Evolutionary conservation across 2,113 vertebrate genomes (phyloP).

Genomic region (Anarrhichthys ocellatus): DNA sequence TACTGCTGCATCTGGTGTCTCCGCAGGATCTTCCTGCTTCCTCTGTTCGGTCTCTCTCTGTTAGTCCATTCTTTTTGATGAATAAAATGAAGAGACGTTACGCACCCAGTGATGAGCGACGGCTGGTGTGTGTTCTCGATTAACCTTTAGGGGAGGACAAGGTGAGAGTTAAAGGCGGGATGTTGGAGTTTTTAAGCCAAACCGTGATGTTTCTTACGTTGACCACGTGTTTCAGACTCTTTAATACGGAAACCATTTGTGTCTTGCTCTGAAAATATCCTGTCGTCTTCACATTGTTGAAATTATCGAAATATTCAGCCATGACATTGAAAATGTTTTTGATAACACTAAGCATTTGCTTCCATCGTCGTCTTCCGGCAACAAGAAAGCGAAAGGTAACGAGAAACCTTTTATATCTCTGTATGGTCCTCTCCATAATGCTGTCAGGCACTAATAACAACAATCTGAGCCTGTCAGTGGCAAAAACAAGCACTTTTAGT

Average conservation of each 20-base stretch:
- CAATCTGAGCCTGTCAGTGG: not conserved
- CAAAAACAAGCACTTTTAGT: not conserved
- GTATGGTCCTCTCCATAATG: not conserved
- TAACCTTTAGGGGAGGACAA: conserved; percentile 21
- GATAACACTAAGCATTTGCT: too few species aligned
- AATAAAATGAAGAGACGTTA: conserved; percentile 3
- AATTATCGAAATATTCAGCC: too few species aligned
- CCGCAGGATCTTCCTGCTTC: conserved; percentile 34
- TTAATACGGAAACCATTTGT: too few species aligned
- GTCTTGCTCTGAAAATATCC: too few species aligned
- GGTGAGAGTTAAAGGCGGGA: not conserved
- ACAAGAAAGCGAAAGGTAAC: too few species aligned
- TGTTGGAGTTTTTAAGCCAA: not conserved
- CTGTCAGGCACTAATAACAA: not conserved
- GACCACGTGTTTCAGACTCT: too few species aligned
- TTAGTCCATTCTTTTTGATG: conserved; percentile 10
- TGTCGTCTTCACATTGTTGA: too few species aligned
- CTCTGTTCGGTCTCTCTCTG: conserved; percentile 5
- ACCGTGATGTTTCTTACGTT: too few species aligned
- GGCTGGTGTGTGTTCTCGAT: conserved; percentile 10
- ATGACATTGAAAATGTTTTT: too few species aligned
- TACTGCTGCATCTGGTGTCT: conserved; percentile 31
- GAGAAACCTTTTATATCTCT: not conserved
- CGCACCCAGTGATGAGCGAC: not conserved
- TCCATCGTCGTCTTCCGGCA: too few species aligned